phyloP scores from a whole-genome alignment of 2,797 vertebrate genomes.

The Cheirogaleus major region DNA sequence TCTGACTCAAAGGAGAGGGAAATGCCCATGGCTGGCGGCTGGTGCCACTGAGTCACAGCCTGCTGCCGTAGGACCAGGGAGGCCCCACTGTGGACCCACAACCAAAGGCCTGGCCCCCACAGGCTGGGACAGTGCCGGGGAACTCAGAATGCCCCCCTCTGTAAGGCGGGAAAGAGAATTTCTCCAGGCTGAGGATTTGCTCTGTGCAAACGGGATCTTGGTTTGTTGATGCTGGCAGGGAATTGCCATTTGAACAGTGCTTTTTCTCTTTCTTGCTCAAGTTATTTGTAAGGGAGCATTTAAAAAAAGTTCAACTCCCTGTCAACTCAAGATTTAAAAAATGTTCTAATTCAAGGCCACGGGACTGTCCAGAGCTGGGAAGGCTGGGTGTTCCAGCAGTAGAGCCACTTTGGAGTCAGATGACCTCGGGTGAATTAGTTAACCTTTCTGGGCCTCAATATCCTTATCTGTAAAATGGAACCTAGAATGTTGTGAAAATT shows the following conservation, averaged over 20 bases:
- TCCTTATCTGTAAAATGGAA: background rate
- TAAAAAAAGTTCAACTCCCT: background rate
- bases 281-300: background rate
- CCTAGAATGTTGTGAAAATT: background rate
- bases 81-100: background rate
- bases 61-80: slow-evolving; percentile 37
- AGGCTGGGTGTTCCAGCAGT: rapidly evolving
- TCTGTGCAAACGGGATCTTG: background rate
- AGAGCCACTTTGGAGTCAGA: background rate
- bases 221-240: background rate
- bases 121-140: background rate
- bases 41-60: background rate
- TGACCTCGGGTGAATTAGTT: background rate
- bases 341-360: background rate
- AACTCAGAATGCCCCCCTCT: background rate
- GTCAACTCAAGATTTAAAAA: background rate
- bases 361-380: background rate
- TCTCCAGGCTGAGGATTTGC: background rate
- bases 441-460: background rate
- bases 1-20: slow-evolving; percentile 74
- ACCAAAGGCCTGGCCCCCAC: background rate
- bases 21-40: background rate
- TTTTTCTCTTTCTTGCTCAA: background rate
- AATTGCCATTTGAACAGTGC: background rate
- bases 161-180: background rate